A percentile compares a stretch with the other conserved stretches of the same genome.
phyloP scores from a whole-genome alignment of 2,888 invertebrate species.

The Pammene aurita region DNA sequence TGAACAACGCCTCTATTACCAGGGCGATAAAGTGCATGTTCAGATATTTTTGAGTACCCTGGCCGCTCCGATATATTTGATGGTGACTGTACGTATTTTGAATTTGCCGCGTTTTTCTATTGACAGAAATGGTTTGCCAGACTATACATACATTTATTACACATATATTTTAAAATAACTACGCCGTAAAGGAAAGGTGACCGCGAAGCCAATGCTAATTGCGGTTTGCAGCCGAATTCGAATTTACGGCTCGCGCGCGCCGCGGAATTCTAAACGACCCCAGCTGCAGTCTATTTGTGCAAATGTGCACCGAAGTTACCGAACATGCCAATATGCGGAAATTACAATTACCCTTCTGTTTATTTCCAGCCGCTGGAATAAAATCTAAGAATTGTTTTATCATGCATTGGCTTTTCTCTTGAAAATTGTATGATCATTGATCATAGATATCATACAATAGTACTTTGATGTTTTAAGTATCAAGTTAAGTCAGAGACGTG shows the following conservation, averaged over 20 bases:
- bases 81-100: too few species aligned
- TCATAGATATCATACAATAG: too few species aligned
- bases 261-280: constrained; percentile 64
- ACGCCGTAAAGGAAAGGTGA: constrained; percentile 55
- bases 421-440: too few species aligned
- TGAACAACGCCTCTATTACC: too few species aligned
- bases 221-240: constrained; percentile 76
- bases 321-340: constrained; percentile 50
- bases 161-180: constrained; percentile 41
- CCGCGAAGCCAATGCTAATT: constrained; percentile 68
- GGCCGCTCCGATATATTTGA: too few species aligned
- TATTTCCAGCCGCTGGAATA: constrained; percentile 18
- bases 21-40: too few species aligned
- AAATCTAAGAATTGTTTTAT: constrained; percentile 4
- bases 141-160: too few species aligned
- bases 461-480: too few species aligned
- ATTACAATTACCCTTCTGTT: constrained; percentile 51
- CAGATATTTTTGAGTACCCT: too few species aligned
- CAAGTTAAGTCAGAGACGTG: constrained; percentile 3
- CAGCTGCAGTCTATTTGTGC: constrained; percentile 64
- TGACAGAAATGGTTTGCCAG: too few species aligned
- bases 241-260: constrained; percentile 68
- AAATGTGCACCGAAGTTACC: constrained; percentile 25
- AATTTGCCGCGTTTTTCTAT: too few species aligned
- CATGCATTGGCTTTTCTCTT: neutral